These are phyloP conservation scores for Perizoma flavofasciatum DNA, from an alignment of 2,888 invertebrate genomes.

Conservation along the genomic window DNA sequence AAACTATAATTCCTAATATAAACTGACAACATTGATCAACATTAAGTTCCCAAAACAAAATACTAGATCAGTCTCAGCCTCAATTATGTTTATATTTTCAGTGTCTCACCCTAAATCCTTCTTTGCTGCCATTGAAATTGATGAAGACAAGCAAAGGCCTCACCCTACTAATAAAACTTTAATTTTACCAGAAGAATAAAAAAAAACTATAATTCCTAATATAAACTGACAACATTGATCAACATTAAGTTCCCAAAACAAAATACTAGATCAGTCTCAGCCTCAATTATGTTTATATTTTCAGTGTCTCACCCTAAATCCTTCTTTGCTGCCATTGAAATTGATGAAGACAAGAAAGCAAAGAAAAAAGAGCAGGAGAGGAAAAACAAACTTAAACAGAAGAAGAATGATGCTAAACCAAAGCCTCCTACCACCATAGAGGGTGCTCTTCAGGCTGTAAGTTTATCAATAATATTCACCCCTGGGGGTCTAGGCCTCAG, in stretches of 20 bases:
- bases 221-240: no score
- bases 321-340: conserved; percentile 85
- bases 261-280: no score
- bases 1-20: no score
- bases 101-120: conserved; percentile 88
- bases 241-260: no score
- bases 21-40: no score
- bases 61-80: no score
- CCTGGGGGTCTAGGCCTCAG: neutral
- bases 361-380: conserved; percentile 76
- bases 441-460: conserved; percentile 85
- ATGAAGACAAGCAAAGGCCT: conserved; percentile 72
- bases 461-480: conserved; percentile 31
- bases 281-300: conserved; percentile 35
- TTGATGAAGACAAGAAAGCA: conserved; percentile 84
- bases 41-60: no score
- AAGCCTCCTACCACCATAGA: conserved; percentile 87
- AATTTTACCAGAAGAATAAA: no score
- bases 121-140: conserved; percentile 85
- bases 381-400: conserved; percentile 69
- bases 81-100: conserved; percentile 54
- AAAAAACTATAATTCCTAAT: no score
- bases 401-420: conserved; percentile 81
- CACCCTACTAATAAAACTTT: no score
- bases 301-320: conserved; percentile 87